These are phyloP conservation scores for Anguilla rostrata DNA, from an alignment of 2,113 vertebrate species.

Conservation along the genomic window DNA sequence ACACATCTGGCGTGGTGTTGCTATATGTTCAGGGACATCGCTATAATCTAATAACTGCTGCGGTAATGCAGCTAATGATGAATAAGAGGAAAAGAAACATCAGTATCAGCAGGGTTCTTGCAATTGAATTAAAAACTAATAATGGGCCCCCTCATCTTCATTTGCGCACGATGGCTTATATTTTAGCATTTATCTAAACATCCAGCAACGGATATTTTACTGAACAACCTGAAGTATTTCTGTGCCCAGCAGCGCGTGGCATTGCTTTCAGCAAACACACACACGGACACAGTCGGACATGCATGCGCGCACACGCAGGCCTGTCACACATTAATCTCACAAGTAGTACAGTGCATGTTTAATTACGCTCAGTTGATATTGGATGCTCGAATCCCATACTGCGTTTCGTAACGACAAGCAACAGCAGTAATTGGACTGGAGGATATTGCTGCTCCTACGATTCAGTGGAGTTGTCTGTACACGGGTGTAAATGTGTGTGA, in stretches of 20 bases:
- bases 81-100: neutral
- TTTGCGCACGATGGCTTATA: neutral
- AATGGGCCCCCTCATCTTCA: neutral
- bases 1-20: neutral
- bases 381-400: too few species aligned
- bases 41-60: constrained; percentile 3
- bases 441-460: too few species aligned
- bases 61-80: neutral
- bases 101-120: neutral
- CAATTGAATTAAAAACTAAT: neutral
- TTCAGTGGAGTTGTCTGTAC: neutral
- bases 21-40: neutral
- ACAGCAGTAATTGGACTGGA: too few species aligned
- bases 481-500: neutral
- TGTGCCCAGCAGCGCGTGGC: too few species aligned
- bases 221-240: too few species aligned
- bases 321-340: too few species aligned
- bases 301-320: too few species aligned
- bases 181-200: neutral
- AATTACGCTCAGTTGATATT: too few species aligned
- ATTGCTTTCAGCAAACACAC: too few species aligned
- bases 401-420: too few species aligned
- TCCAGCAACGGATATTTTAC: neutral
- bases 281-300: too few species aligned
- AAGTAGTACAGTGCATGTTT: too few species aligned